phyloP scores from a whole-genome alignment of 2,113 vertebrate species.

The Alligator sinensis region DNA sequence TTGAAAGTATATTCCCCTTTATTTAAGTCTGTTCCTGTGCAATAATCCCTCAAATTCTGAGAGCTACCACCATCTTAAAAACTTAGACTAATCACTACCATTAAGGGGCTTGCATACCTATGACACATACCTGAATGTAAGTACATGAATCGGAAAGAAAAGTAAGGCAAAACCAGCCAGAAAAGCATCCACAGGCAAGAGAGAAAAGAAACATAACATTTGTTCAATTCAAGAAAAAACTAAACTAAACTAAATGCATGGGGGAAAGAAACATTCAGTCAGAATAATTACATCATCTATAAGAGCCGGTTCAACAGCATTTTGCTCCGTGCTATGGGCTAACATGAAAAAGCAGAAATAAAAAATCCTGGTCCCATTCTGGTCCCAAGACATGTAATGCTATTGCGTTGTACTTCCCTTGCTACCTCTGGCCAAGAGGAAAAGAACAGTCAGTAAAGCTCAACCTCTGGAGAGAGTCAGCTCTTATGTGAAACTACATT shows the following conservation, averaged over 20 bases:
- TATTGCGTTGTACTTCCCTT: background rate
- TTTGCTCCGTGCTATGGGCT: background rate
- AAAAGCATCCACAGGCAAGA: background rate
- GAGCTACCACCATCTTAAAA: background rate
- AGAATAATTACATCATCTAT: constrained; percentile 15
- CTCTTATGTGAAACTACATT: constrained; percentile 19
- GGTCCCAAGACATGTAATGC: too few relatives aligned
- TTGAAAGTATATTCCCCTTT: background rate
- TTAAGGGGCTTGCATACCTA: background rate
- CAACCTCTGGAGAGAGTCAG: background rate
- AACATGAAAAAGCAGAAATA: background rate
- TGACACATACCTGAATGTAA: background rate
- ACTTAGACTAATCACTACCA: background rate
- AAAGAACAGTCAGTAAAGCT: background rate
- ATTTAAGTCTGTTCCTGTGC: background rate
- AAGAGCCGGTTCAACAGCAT: background rate
- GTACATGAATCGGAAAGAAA: background rate
- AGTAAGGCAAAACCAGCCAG: background rate
- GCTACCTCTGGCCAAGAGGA: background rate
- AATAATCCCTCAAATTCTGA: background rate
- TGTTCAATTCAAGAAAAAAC: background rate
- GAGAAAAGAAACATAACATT: background rate
- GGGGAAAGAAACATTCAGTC: background rate
- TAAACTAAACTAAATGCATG: background rate
- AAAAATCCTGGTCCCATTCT: constrained; percentile 8